Base-by-base conservation (phyloP, 2,888 invertebrate genomes). In the Cheilosia vulpina region DNA sequence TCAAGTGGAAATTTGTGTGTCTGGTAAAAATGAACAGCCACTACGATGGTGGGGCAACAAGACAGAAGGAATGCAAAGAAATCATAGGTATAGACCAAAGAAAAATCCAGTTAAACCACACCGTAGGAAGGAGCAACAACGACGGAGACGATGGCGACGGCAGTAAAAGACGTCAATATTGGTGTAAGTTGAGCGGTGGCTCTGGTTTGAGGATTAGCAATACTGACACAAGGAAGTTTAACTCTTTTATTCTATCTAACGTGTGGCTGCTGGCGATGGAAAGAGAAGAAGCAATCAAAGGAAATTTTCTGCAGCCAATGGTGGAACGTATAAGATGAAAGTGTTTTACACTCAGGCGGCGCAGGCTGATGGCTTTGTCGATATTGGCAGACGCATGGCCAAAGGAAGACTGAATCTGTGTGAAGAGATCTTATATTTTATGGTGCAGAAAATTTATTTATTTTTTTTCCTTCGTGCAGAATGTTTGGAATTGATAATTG, bases 1-100 rank as follows among this genome's bases (percentile, higher is more conserved):
- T 84, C 84, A 76, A 84, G 79, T 84, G 84, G 79, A 84, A 84
- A 80, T 84, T 75, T 79, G 79, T 84, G 75, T 76, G 84, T 79
- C 84, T 84, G 84, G 84, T 71, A 79, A 66, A 79, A 84, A 84
- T 79, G 79, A 75, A 65, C 69, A 65, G 69, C 57, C 17, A 68
- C 45, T 38, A 21, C 27, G 17, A 52, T 38, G 58, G 47, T 63
- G 43, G 24, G 11, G 38, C n/a, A 34, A 45, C 27, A 41, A 60
- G n/a, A 43, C 6, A 68, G 21, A 31, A 69, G 15, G 5, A 71
- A 41, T 53, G 34, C 17, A 52, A 15, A 65, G 55, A 68, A 81
- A 71, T 71, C 76, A 66, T 79, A 38, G 60, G 58, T 80, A 41
- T 52, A 52, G 63, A 71, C 19, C 4, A 52, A 63, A 52, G 57